Evolutionary conservation across 2,113 vertebrate species (phyloP).

Genomic region (Machaerirhynchus nigripectus): DNA sequence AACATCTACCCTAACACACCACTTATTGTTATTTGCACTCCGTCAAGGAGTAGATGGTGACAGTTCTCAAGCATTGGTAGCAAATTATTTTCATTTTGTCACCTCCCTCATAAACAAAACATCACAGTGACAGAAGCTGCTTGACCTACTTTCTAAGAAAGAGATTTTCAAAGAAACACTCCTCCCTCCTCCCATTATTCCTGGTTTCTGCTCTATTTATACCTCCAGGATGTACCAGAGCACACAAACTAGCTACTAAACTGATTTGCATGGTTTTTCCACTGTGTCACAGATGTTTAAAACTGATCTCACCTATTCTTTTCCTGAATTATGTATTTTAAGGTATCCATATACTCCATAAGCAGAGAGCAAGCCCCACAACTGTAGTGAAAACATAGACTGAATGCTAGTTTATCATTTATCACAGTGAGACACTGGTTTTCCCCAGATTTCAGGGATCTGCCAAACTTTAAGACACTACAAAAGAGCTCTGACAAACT

Average conservation of each 20-base stretch:
- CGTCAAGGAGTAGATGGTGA: not conserved
- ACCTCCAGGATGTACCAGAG: not conserved
- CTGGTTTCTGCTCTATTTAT: not conserved
- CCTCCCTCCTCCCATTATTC: not conserved
- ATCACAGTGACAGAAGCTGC: not conserved
- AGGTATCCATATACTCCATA: not conserved
- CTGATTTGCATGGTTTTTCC: not conserved
- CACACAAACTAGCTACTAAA: not conserved
- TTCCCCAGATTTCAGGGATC: not conserved
- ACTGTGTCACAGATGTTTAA: not conserved
- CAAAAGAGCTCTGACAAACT: not conserved
- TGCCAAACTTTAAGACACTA: not conserved
- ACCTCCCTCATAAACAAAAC: not conserved
- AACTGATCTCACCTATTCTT: not conserved
- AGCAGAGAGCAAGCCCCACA: not conserved
- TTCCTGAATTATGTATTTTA: not conserved
- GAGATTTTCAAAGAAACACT: not conserved
- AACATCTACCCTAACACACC: not conserved
- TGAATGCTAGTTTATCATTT: not conserved
- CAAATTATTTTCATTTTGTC: not conserved
- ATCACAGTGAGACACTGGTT: accelerated
- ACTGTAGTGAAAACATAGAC: not conserved
- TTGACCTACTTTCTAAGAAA: not conserved
- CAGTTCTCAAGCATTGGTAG: not conserved
- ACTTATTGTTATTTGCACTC: not conserved